Evolutionary conservation across 2,113 vertebrate species (phyloP), one percentile per base, ranked within the genome.

Genomic region (Phalacrocorax pelagicus): DNA sequence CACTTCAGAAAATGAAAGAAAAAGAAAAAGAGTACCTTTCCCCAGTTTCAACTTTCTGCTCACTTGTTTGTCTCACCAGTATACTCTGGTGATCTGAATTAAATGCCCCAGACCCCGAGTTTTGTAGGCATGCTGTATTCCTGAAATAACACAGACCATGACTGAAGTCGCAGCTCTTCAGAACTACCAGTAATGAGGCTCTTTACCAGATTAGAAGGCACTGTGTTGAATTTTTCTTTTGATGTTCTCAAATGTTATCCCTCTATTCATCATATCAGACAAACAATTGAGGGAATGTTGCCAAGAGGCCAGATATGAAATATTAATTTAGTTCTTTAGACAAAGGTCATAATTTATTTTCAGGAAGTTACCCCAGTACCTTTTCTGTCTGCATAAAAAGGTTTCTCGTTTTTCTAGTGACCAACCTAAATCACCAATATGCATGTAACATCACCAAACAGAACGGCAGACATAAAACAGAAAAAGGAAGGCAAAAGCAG

Each of bases 381-480:
- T 75, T 80, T 67, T n/a, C 7, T 29, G 81, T 58, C 23, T 38
- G 12, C 16, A 71, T 11, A 69, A 67, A 85, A 30, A 16, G 1
- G 4, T 57, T 80, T 83, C 29, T 77, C 4, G 2, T 42, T 73
- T 62, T 66, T 70, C 24, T 27, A 71, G 40, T 1, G 2, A 47
- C 32, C 24, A 83, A 2, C 15, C 34, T 67, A 40, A 57, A 67
- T 49, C n/a, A 75, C 46, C 23, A 65, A 24, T 9, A 47, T 8
- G 20, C 6, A 9, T 1, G 5, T 17, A 54, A 78, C 12, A 10
- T 46, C 59, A 57, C 20, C 54, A 49, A 67, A 46, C 52, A 57
- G 18, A 82, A 44, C 7, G 0, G 0, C 30, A n/a, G 4, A 36
- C 10, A 1, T 2, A 46, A 47, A 59, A 34, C 24, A 78, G 15